Percentiles rank a stretch among this genome's conserved stretches.
Evolutionary conservation across 2,888 invertebrate genomes (phyloP).

Genomic region (Timema podura): DNA sequence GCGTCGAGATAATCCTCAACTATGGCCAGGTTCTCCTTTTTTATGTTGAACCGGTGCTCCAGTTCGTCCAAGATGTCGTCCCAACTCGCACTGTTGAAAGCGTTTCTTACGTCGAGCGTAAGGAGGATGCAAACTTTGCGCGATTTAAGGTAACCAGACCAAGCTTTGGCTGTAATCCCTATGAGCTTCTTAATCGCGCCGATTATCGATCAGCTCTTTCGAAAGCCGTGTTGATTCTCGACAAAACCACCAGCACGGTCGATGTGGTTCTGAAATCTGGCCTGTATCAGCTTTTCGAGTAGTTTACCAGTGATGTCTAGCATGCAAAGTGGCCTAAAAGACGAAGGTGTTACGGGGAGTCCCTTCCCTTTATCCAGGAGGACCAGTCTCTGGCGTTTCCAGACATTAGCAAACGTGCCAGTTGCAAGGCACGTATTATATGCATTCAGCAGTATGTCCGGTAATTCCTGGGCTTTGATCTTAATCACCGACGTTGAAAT

Average conservation of each 20-base stretch:
- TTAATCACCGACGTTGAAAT: too few species aligned
- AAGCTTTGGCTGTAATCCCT: too few species aligned
- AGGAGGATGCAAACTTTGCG: background rate
- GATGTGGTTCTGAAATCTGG: background rate
- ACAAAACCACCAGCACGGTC: background rate
- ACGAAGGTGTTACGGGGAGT: too few species aligned
- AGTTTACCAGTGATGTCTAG: background rate
- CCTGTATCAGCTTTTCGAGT: background rate
- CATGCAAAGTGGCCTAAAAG: too few species aligned
- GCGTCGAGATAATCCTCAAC: constrained; percentile 3
- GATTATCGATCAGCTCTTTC: background rate
- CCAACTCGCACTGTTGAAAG: background rate
- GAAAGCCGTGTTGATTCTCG: background rate
- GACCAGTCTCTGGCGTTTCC: too few species aligned
- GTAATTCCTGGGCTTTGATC: too few species aligned
- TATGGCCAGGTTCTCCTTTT: background rate
- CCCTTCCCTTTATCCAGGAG: too few species aligned
- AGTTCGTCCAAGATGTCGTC: background rate
- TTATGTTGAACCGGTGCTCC: background rate
- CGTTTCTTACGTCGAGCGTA: too few species aligned
- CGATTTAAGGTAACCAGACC: background rate
- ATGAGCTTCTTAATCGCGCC: background rate
- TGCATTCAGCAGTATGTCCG: too few species aligned
- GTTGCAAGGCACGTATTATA: too few species aligned
- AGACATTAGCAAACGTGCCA: too few species aligned